Evolutionary conservation across 2,797 vertebrate genomes (phyloP).

Genomic region (Amniataba percoides): DNA sequence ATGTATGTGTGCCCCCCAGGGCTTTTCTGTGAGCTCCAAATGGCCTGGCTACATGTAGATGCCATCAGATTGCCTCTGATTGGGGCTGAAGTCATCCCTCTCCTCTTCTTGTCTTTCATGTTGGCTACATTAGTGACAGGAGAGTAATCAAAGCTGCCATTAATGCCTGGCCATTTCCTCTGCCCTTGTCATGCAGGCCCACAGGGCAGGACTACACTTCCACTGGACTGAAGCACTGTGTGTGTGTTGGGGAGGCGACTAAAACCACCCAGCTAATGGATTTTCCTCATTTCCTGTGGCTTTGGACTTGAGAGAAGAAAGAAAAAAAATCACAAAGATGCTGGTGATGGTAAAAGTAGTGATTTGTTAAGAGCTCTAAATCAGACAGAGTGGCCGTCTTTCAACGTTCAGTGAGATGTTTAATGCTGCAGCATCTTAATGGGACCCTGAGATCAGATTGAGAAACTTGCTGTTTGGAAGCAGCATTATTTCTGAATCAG

Average conservation of each 20-base stretch:
- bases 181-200: conserved; percentile 71
- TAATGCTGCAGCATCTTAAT: conserved; percentile 12
- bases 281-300: conserved; percentile 77
- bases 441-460: not conserved
- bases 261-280: conserved; percentile 76
- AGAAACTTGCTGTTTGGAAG: not conserved
- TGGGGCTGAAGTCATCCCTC: conserved; percentile 66
- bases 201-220: conserved; percentile 57
- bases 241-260: not conserved
- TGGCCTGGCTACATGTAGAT: conserved; percentile 55
- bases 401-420: conserved; percentile 5
- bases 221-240: conserved; percentile 44
- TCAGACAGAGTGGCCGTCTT: no score
- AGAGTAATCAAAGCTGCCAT: conserved; percentile 82
- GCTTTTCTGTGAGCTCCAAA: conserved; percentile 41
- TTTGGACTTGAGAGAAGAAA: conserved; percentile 70
- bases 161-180: conserved; percentile 80
- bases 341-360: conserved; percentile 38
- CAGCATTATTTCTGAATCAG: not conserved
- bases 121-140: conserved; percentile 82
- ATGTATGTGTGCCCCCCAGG: not conserved
- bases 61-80: conserved; percentile 65
- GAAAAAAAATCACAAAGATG: conserved; percentile 37
- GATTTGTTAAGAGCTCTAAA: conserved; percentile 55
- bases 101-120: conserved; percentile 79